Base-by-base conservation (phyloP, 2,888 invertebrate species). In the Agrotis segetum region DNA sequence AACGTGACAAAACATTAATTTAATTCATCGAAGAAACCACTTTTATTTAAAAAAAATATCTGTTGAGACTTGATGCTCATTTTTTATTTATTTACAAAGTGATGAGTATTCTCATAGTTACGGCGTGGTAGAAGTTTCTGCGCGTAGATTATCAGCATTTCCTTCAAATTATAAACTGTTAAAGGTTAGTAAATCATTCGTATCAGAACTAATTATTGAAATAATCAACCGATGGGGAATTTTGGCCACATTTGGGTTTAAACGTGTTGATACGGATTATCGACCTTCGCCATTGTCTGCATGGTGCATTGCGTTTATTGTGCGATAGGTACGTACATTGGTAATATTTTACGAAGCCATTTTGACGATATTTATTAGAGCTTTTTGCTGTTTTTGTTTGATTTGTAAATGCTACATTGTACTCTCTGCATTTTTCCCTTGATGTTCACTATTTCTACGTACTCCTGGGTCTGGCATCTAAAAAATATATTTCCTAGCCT, bases 11-110 rank as follows among this genome's bases (percentile, higher is more conserved):
- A 95, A 95, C 92, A 93, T 93, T 94, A 92, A 89, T 93, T 91
- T 92, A 92, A 92, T 93, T 93, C 92, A 92, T 92, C 92, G 94
- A 93, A 93, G 91, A 93, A 94, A 94, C 93, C 89, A 93, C 92
- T 93, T 94, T 93, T 92, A 92, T 93, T 95, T 93, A 90, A 94
- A 94, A 94, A 89, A 94, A 93, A 91, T 90, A 92, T 91, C 92
- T 93, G 90, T 94, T 93, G 93, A 92, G 93, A 92, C 88, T 96
- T 93, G 96, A 96, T 96, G 96, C 94, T 96, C 96, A 94, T 95
- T 96, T 96, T 94, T 96, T 96, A 95, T 95, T 96, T 96, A 96
- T 95, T 95, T 96, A 96, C 95, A 94, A 93, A 95, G 96, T 95
- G 96, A 96, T 96, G 95, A 93, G 92, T 94, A 92, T 95, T 94